A percentile compares a stretch with the other conserved stretches of the same genome.
phyloP scores from a whole-genome alignment of 2,113 vertebrate species.

The Panthera leo region DNA sequence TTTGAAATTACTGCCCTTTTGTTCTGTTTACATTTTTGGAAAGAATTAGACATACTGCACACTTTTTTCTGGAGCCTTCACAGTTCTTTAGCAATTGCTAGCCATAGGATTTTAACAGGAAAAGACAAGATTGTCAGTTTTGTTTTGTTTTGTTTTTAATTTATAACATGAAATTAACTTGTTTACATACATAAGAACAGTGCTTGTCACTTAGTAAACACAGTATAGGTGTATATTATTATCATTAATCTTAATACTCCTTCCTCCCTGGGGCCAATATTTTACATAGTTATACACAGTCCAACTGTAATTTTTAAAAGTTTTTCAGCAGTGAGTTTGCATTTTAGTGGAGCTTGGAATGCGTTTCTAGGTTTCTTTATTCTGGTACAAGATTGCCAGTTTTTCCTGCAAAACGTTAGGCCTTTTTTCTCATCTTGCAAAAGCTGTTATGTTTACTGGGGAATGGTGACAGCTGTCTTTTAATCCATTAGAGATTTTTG shows the following conservation, averaged over 20 bases:
- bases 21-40: not conserved
- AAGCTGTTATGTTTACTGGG: not conserved
- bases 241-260: not conserved
- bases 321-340: not conserved
- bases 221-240: not conserved
- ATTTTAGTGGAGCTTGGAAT: constrained; percentile 1
- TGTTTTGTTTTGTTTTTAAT: not conserved
- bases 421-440: not conserved
- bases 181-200: not conserved
- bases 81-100: not conserved
- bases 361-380: not conserved
- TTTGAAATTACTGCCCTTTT: not conserved
- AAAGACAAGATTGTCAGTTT: not conserved
- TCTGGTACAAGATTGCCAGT: not conserved
- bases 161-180: not conserved
- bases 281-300: not conserved
- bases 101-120: constrained; percentile 21
- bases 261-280: not conserved
- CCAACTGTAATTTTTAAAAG: not conserved
- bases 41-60: not conserved
- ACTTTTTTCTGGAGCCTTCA: not conserved
- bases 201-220: not conserved
- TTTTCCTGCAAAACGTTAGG: not conserved
- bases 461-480: not conserved
- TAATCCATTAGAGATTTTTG: constrained; percentile 17